Base-by-base conservation (phyloP, 2,888 invertebrate genomes). In the Eupithecia exiguata region DNA sequence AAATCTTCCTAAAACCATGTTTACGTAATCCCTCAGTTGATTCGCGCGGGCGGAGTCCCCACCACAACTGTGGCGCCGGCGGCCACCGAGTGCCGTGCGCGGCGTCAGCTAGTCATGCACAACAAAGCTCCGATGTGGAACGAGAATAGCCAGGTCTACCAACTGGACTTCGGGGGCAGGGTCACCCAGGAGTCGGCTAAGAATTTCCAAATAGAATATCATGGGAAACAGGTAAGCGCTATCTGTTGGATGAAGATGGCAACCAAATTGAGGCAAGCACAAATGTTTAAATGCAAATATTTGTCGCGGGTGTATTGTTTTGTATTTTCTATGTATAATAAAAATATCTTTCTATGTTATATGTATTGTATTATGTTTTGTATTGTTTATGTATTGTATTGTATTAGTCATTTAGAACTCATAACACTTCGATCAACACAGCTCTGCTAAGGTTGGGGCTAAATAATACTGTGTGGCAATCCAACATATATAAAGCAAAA, bases 101-200 rank as follows among this genome's bases (percentile, higher is more conserved):
- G 97, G 62, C 95, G 97, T 9, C 98, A 99, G 92, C 97, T 99
- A 84, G 96, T 98, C 67, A 98, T 99, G 98, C 98, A 99, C 92
- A 99, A 99, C 93, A 99, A 99, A 92, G 96, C 96, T 74, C 99
- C 99, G 18, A 97, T 99, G 96, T 99, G 99, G 99, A 99, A 99
- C 91, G 99, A 99, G 92, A 98, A 98, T 92, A 99, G 98, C 88
- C 99, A 99, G 92, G 99, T 99, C 18, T 99, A 99, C 93, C 99
- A 99, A 89, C 95, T 99, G 65, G 99, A 99, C 94, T 99, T 99
- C 94, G 99, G 99, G 6, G 99, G 99, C 16, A 95, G 99, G 80
- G 99, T 99, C 75, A 99, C 99, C 5, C 99, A 99, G 92, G 99
- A 99, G 91, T 99, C 99, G 63, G 99, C 99, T 21, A 99, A 99